These are phyloP conservation scores for Clarias platycephalus DNA, from an alignment of 2,797 vertebrate species.

Conservation along the genomic window DNA sequence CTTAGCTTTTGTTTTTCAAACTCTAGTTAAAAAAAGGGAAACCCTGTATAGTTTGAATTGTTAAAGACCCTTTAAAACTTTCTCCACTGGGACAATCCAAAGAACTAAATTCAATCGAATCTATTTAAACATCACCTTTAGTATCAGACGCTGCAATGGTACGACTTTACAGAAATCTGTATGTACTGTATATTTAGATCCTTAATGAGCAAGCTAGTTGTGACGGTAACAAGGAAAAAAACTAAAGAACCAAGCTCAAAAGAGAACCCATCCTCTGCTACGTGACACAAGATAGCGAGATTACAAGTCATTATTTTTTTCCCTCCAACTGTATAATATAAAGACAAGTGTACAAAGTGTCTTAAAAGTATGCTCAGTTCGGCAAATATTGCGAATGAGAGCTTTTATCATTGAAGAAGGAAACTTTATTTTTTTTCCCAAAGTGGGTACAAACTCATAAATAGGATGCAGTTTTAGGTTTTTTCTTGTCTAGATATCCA, in stretches of 20 bases:
- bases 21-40: background rate
- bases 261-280: background rate
- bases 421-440: background rate
- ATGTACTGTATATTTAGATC: constrained; percentile 9
- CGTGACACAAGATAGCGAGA: background rate
- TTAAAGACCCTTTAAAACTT: background rate
- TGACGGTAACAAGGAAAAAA: background rate
- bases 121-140: background rate
- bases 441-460: background rate
- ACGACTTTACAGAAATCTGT: background rate
- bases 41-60: no score
- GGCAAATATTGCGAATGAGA: background rate
- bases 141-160: background rate
- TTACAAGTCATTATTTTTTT: background rate
- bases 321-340: background rate
- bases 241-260: background rate
- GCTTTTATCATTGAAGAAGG: background rate
- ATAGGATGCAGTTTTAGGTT: background rate
- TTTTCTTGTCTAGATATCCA: background rate
- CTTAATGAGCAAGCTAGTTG: background rate
- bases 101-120: background rate
- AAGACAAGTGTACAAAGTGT: background rate
- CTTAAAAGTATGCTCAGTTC: background rate
- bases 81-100: no score
- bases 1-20: background rate